Evolutionary conservation across 2,113 vertebrate species (phyloP).

Genomic region (Galbula dea): DNA sequence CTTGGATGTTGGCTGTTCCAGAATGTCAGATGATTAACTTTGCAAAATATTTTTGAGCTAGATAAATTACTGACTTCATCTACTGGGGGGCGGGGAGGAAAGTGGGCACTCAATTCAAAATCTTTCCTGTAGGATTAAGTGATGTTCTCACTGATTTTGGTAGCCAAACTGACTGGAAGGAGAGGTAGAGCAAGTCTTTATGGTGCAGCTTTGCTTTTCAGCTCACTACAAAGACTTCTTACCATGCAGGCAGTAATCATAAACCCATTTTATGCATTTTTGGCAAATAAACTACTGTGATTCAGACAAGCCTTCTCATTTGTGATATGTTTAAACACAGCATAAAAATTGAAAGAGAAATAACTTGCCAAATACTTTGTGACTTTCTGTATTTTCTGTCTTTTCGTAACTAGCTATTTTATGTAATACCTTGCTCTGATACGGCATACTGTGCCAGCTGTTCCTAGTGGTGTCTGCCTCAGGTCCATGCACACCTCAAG

Average conservation of each 20-base stretch:
- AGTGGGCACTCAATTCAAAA: not conserved
- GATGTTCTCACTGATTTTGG: not conserved
- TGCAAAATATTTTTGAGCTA: not conserved
- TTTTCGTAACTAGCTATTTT: not conserved
- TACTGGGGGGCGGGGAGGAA: not conserved
- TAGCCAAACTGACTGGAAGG: not conserved
- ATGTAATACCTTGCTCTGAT: not conserved
- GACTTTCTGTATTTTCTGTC: not conserved
- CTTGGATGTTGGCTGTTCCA: not conserved
- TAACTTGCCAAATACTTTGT: not conserved
- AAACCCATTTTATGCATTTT: not conserved
- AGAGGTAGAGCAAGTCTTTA: not conserved
- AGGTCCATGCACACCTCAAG: not conserved
- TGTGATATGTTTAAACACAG: not conserved
- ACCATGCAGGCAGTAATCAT: not conserved
- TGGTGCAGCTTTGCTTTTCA: not conserved
- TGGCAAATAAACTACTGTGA: not conserved
- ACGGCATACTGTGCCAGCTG: not conserved
- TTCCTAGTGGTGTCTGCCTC: not conserved
- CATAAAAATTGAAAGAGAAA: not conserved
- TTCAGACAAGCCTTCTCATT: not conserved
- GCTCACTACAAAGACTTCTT: not conserved
- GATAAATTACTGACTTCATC: not conserved
- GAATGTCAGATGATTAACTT: not conserved
- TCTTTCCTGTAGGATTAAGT: not conserved